phyloP scores from a whole-genome alignment of 1,140 invertebrate species.

The Drosophila parabipectinata region DNA sequence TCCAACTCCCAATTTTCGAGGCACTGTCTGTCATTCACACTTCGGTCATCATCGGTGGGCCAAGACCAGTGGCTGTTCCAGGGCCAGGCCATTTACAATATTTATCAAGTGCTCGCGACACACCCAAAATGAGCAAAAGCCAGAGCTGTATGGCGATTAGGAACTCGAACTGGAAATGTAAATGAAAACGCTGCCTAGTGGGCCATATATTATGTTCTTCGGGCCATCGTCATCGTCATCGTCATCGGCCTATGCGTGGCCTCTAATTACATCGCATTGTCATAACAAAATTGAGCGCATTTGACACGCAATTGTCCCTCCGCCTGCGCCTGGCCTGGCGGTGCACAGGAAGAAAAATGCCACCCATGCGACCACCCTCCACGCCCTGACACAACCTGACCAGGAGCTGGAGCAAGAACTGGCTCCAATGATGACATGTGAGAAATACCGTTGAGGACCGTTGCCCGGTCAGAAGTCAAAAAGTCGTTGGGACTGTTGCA shows the following conservation, averaged over 20 bases:
- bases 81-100: constrained; percentile 47
- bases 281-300: constrained; percentile 82
- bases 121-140: constrained; percentile 19
- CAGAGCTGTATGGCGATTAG: constrained; percentile 22
- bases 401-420: no score
- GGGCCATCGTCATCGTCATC: constrained; percentile 13
- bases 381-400: no score
- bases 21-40: constrained; percentile 50
- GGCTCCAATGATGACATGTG: constrained; percentile 64
- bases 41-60: constrained; percentile 36
- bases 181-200: constrained; percentile 1
- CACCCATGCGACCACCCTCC: no score
- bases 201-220: constrained; percentile 52
- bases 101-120: constrained; percentile 48
- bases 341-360: constrained; percentile 5
- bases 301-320: constrained; percentile 76
- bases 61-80: not conserved
- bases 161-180: constrained; percentile 7
- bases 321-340: constrained; percentile 26
- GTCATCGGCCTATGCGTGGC: constrained; percentile 73
- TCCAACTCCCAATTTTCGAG: not conserved
- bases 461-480: constrained; percentile 6
- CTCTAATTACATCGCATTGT: constrained; percentile 81
- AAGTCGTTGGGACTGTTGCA: constrained; percentile 66
- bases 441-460: constrained; percentile 55